These are phyloP conservation scores for Callipepla squamata DNA, from an alignment of 2,113 vertebrate species.

Conservation along the genomic window DNA sequence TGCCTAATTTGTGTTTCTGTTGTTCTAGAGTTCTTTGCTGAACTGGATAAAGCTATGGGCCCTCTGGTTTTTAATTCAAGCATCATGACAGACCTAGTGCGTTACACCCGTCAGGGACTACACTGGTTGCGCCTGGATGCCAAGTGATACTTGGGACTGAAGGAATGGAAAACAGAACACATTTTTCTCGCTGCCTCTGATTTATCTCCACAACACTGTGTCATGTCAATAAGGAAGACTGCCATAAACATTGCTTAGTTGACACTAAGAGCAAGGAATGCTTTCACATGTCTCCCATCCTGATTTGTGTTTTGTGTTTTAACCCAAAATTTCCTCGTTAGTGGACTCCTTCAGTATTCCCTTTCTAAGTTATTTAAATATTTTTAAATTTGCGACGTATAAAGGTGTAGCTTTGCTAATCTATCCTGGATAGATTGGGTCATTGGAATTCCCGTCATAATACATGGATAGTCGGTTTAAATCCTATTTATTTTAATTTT, in stretches of 20 bases:
- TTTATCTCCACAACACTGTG: slow-evolving; percentile 90
- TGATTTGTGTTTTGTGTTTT: slow-evolving; percentile 62
- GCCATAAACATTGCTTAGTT: slow-evolving; percentile 81
- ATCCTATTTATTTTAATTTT: slow-evolving; percentile 84
- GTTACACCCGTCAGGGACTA: slow-evolving; percentile 95
- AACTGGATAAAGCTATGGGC: slow-evolving; percentile 97
- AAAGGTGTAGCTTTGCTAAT: slow-evolving; percentile 68
- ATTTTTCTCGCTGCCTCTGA: slow-evolving; percentile 80
- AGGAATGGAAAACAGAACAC: slow-evolving; percentile 70
- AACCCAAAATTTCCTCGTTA: slow-evolving; percentile 62
- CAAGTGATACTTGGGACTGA: slow-evolving; percentile 82
- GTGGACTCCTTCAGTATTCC: slow-evolving; percentile 71
- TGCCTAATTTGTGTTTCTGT: slow-evolving; percentile 47
- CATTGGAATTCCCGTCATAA: slow-evolving; percentile 76
- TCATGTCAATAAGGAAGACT: slow-evolving; percentile 87
- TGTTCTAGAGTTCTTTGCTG: slow-evolving; percentile 92
- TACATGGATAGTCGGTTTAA: slow-evolving; percentile 73
- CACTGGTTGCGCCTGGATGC: slow-evolving; percentile 97
- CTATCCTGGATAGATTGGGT: slow-evolving; percentile 62
- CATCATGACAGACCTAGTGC: slow-evolving; percentile 98
- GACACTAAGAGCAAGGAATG: slow-evolving; percentile 80
- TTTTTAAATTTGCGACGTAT: slow-evolving; percentile 73
- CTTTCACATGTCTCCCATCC: slow-evolving; percentile 71
- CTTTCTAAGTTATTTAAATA: slow-evolving; percentile 78
- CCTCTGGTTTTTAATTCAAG: slow-evolving; percentile 97